Percentiles rank a stretch among this genome's conserved stretches.
Evolutionary conservation across 1,140 invertebrate species (phyloP).

Genomic region (Orius insidiosus): DNA sequence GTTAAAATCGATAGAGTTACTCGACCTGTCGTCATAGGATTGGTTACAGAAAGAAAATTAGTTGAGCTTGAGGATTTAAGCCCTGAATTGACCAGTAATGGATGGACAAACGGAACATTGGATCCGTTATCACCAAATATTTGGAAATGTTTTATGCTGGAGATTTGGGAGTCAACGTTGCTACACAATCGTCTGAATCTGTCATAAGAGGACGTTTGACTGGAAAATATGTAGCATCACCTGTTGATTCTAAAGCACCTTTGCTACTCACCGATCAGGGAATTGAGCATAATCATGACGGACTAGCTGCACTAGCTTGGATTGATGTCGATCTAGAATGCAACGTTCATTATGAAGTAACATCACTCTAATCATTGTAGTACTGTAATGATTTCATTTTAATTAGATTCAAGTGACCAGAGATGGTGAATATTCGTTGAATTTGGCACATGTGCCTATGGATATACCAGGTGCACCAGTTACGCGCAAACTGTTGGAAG

Average conservation of each 20-base stretch:
- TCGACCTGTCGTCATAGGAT: slow-evolving; percentile 24
- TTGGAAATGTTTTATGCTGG: slow-evolving; percentile 64
- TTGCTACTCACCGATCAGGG: slow-evolving; percentile 31
- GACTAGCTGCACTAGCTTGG: slow-evolving; percentile 60
- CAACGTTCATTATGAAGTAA: slow-evolving; percentile 65
- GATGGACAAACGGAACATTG: slow-evolving; percentile 47
- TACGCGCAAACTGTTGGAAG: slow-evolving; percentile 37
- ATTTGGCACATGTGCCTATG: slow-evolving; percentile 43
- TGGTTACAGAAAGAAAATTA: slow-evolving; percentile 16
- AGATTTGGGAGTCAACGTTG: slow-evolving; percentile 55
- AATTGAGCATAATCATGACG: neutral
- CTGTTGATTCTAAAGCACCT: slow-evolving; percentile 46
- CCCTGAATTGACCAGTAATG: slow-evolving; percentile 32
- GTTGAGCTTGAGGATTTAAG: slow-evolving; percentile 53
- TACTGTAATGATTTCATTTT: slow-evolving; percentile 4
- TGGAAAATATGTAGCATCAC: slow-evolving; percentile 35
- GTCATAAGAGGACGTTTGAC: slow-evolving; percentile 44
- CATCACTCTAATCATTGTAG: no score
- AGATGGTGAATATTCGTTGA: slow-evolving; percentile 25
- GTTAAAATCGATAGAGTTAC: slow-evolving; percentile 38
- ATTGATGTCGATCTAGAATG: slow-evolving; percentile 62
- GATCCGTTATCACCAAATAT: slow-evolving; percentile 44
- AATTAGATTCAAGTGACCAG: slow-evolving; percentile 13
- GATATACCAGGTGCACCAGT: slow-evolving; percentile 44
- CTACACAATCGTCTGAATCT: slow-evolving; percentile 31